Conservation (phyloP, 2,113 vertebrate species). For the Prunella himalayana region DNA sequence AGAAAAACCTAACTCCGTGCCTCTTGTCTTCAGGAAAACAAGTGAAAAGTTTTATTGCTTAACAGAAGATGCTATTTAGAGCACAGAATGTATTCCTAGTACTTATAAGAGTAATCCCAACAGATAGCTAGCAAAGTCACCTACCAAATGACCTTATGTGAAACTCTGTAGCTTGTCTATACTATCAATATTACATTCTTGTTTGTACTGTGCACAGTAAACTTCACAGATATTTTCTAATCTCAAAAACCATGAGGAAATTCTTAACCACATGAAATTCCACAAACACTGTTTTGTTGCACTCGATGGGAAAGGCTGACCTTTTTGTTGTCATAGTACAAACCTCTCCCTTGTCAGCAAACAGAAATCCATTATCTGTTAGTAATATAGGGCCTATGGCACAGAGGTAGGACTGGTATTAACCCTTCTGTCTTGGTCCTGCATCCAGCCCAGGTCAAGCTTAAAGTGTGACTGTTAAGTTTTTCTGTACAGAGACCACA, state of each 20-base stretch:
- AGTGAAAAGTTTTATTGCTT: background rate
- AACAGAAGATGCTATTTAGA: background rate
- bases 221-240: background rate
- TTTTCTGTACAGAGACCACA: background rate
- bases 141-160: background rate
- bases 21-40: background rate
- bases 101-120: background rate
- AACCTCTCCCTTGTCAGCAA: background rate
- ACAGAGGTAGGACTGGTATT: background rate
- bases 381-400: background rate
- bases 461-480: background rate
- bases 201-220: background rate
- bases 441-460: background rate
- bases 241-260: background rate
- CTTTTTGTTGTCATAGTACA: background rate
- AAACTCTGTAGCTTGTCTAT: background rate
- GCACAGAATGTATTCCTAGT: background rate
- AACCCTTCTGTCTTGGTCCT: background rate
- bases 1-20: background rate
- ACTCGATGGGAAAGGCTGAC: background rate
- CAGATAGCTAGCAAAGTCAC: background rate
- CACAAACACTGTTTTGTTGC: background rate
- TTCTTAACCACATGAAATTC: background rate
- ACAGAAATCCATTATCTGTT: background rate
- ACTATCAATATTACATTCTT: background rate